These are phyloP conservation scores for Bombus picipes DNA, from an alignment of 1,140 invertebrate genomes.

Conservation along the genomic window DNA sequence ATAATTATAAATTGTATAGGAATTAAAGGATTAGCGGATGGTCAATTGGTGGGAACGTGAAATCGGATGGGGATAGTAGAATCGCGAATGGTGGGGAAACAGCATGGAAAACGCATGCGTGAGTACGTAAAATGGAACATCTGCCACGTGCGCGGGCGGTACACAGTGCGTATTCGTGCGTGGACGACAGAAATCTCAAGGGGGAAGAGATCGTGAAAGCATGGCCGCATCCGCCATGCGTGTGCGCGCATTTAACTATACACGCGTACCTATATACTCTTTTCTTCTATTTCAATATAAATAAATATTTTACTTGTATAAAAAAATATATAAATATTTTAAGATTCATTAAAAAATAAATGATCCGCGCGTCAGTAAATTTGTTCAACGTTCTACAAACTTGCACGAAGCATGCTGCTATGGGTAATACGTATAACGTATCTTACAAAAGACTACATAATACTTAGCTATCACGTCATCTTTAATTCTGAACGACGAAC, in stretches of 20 bases:
- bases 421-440: too few species aligned
- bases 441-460: too few species aligned
- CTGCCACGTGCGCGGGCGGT: conserved; percentile 76
- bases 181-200: conserved; percentile 66
- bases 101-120: conserved; percentile 69
- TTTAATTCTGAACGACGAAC: too few species aligned
- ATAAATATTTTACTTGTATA: neutral
- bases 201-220: conserved; percentile 69
- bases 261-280: conserved; percentile 25
- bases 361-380: too few species aligned
- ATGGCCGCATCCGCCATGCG: conserved; percentile 77
- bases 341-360: too few species aligned
- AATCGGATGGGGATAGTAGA: conserved; percentile 25
- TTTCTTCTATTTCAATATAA: neutral
- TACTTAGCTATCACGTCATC: too few species aligned
- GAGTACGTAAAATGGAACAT: conserved; percentile 70
- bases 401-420: too few species aligned
- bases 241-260: conserved; percentile 37
- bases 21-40: neutral
- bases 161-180: conserved; percentile 69
- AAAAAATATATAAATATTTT: too few species aligned
- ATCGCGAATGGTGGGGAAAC: conserved; percentile 43
- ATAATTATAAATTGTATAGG: neutral
- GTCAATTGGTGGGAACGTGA: conserved; percentile 18
- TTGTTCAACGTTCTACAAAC: too few species aligned